Base-by-base conservation (phyloP, 2,888 invertebrate genomes). In the Cataglyphis altisquamis region DNA sequence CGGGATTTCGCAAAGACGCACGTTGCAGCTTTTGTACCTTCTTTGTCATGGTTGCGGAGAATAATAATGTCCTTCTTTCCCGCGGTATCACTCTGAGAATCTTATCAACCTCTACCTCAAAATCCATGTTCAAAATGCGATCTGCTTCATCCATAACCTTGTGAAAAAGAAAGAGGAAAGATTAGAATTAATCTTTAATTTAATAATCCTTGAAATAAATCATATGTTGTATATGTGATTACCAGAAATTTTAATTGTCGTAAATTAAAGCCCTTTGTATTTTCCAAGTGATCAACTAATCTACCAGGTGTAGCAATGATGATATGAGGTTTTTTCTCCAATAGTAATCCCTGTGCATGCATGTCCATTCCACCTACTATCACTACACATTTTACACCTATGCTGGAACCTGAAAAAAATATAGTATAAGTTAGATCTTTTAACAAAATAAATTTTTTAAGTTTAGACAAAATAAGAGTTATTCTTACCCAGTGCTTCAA, bases 1-100 rank as follows among this genome's bases (percentile, higher is more conserved):
- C 98, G 0, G 99, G 99, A 95, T 99, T 98, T 90, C 97, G 97
- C 8, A 99, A 95, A 0, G 98, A 99, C 0, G 99, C 99, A 57
- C 99, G 96, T 95, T 99, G 99, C 41, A 99, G 95, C 94, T 99
- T 99, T 91, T 98, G 98, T 0, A 99, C 97, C 95, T 98, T 98
- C 94, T 98, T 99, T 0, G 99, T 99, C 99, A 99, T 99, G 0
- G 99, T 99, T 0, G 99, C 99, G 0, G 99, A 99, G 95, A 99
- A 99, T 18, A 99, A 95, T 92, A 97, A 98, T 0, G 99, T 99
- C 85, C 97, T 96, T 4, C 99, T 96, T 91, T 99, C 99, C 41
- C 97, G 96, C 0, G 99, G 99, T 80, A 99, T 97, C 0, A 97
- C 98, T 92, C 97, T 97, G 2, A 99, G 95, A 82, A 99, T 99